Evolutionary conservation across 2,888 invertebrate genomes (phyloP).

Genomic region (Atethmia centrago): DNA sequence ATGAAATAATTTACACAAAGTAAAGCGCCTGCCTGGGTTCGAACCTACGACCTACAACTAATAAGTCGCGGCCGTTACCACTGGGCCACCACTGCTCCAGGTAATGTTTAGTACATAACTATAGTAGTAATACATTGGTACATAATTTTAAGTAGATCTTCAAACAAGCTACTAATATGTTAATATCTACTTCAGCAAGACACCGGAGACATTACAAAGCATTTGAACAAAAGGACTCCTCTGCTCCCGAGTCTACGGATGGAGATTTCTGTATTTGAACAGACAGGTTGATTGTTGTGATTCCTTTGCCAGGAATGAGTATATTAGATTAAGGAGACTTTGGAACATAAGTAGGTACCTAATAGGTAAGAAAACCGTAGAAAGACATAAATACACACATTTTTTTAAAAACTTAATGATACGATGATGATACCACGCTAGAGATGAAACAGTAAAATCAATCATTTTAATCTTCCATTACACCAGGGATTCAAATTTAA

Average conservation of each 20-base stretch:
- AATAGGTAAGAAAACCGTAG: conserved; percentile 1
- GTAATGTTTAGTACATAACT: conserved; percentile 11
- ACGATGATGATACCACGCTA: too few species aligned
- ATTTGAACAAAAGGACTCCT: conserved; percentile 32
- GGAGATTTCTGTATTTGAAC: conserved; percentile 14
- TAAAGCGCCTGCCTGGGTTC: too few species aligned
- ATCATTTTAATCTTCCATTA: conserved; percentile 14
- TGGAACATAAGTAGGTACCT: too few species aligned
- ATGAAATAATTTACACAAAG: too few species aligned
- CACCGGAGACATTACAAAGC: conserved; percentile 34
- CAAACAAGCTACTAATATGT: conserved; percentile 3
- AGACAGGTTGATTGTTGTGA: not conserved
- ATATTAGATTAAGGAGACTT: not conserved
- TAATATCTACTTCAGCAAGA: conserved; percentile 12
- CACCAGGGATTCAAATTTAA: conserved; percentile 11
- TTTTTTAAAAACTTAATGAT: not conserved
- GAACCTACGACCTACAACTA: too few species aligned
- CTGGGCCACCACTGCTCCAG: too few species aligned
- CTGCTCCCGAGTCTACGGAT: not conserved
- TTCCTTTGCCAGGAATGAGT: conserved; percentile 6
- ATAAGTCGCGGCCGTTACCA: too few species aligned
- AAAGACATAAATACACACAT: not conserved
- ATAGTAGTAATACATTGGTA: not conserved
- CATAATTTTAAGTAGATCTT: not conserved
- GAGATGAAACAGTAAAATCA: not conserved